Base-by-base conservation (phyloP, 1,140 invertebrate species). In the Lethocerus indicus region DNA sequence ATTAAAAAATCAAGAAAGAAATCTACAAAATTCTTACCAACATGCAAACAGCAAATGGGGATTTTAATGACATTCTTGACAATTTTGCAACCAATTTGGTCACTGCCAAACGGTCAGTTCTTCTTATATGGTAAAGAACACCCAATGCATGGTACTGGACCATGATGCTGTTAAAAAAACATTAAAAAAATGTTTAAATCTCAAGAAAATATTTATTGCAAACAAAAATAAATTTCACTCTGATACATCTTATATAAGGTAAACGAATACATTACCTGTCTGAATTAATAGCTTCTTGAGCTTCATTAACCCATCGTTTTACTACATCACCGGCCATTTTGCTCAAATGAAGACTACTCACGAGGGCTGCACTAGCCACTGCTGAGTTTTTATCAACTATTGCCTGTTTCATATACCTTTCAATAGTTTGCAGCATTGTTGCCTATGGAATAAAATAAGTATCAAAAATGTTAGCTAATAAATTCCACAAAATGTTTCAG, bases 331-430 rank as follows among this genome's bases (percentile, higher is more conserved):
- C 77, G 26, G 87, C 86, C 3, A 81, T 76, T 55, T 73, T 78
- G 7, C 87, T 82, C 54, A 96, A 65, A 64, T 95, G 89, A 37
- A 89, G 60, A 1, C 84, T 78, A 13, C 92, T 95, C 0, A 96
- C 91, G 24, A 99, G 69, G 3, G 96, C 93, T 6, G 96, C 94
- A 60, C 90, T 94, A 27, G 92, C 91, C 0, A 99, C 93, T 16
- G 86, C 83, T 21, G 89, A 75, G 50, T 84, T 85, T 57, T 89
- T 86, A 67, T 98, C 95, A n/a, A 99, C 94, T 56, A 99, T 98
- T 1, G 95, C 95, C 67, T 98, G 92, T 64, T 98, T 97, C 92
- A 99, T 97, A 64, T 98, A 98, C 42, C 96, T 73, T 64, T 99
- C 95, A 56, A 99, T 94, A 9, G 92, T 86, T 67, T 97, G 88